Conservation (phyloP, 2,113 vertebrate genomes). For the Salminus brasiliensis region DNA sequence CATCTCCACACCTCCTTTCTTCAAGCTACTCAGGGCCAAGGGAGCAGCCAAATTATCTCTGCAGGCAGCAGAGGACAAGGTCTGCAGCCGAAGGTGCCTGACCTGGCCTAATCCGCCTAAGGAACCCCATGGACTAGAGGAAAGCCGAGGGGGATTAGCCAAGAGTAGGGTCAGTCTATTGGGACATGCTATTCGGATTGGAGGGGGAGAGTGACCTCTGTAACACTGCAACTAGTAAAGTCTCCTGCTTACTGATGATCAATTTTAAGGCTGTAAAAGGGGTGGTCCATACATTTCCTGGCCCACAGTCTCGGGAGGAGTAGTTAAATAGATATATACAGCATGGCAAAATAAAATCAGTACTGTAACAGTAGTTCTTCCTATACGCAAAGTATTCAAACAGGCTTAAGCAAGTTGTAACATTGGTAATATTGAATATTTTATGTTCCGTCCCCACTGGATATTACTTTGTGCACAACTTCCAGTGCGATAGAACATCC, state of each 20-base stretch:
- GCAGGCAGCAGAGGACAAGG: conserved; percentile 56
- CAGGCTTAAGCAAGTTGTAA: too few species aligned
- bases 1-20: conserved; percentile 14
- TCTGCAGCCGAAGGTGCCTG: conserved; percentile 68
- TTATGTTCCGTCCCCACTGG: too few species aligned
- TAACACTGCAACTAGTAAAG: conserved; percentile 14
- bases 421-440: too few species aligned
- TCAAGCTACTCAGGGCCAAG: conserved; percentile 45
- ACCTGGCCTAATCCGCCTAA: conserved; percentile 75
- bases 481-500: too few species aligned
- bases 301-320: too few species aligned
- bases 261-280: conserved; percentile 17
- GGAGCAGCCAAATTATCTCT: conserved; percentile 58
- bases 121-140: conserved; percentile 71
- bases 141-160: conserved; percentile 63
- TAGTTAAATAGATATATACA: too few species aligned
- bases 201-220: conserved; percentile 45
- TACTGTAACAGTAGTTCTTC: too few species aligned
- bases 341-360: too few species aligned
- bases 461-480: too few species aligned
- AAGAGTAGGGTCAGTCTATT: conserved; percentile 66
- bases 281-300: neutral
- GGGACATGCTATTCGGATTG: conserved; percentile 50
- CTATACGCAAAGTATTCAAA: too few species aligned
- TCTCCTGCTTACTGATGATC: conserved; percentile 40